Percentiles rank a stretch among this genome's conserved stretches.
These are phyloP conservation scores for Epizoanthus stellaris DNA, from an alignment of 92 coral and sea anemone genomes.

Conservation along the genomic window DNA sequence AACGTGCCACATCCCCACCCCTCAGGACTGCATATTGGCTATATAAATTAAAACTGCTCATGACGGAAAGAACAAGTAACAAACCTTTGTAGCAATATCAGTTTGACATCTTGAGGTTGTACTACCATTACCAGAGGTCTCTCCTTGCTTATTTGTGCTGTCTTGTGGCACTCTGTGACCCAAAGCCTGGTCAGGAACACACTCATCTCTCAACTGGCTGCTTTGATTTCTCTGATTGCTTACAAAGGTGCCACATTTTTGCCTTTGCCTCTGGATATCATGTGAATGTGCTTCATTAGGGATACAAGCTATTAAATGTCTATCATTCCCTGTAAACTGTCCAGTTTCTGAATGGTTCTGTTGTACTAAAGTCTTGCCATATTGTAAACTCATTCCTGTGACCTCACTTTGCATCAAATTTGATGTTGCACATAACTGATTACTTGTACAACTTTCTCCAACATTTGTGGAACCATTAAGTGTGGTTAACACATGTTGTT, in stretches of 20 bases:
- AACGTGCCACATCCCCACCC: too few species aligned
- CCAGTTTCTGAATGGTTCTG: background rate
- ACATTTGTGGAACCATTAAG: background rate
- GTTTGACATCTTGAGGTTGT: background rate
- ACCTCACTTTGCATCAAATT: background rate
- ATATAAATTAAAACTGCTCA: too few species aligned
- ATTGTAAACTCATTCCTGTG: background rate
- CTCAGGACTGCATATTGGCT: too few species aligned
- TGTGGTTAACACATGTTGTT: background rate
- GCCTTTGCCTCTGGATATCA: background rate
- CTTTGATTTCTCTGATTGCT: background rate
- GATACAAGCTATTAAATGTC: too few species aligned
- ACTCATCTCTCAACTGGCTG: background rate
- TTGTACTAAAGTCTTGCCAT: background rate
- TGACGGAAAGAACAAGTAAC: background rate
- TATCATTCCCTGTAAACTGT: too few species aligned
- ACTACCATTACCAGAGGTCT: background rate
- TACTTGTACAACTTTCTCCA: slow-evolving; percentile 3
- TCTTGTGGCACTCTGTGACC: background rate
- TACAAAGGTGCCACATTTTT: background rate
- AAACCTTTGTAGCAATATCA: background rate
- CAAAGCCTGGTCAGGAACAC: background rate
- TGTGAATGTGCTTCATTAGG: background rate
- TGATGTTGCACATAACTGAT: background rate
- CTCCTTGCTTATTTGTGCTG: background rate